phyloP scores from a whole-genome alignment of 2,797 vertebrate species.

The Enteromius paludinosus region DNA sequence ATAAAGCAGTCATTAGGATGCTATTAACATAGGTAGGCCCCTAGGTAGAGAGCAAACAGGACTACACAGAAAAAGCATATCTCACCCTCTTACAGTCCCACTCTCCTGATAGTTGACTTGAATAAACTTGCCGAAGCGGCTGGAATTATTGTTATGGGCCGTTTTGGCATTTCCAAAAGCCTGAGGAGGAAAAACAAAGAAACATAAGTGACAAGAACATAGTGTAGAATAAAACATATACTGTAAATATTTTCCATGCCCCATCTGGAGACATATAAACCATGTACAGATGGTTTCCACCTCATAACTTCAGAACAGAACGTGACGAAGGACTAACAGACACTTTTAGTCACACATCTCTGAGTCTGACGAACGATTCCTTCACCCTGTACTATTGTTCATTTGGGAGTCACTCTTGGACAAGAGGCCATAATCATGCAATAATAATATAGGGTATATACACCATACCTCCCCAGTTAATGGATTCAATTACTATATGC shows the following conservation, averaged over 20 bases:
- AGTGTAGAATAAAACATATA: neutral
- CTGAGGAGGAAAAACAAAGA: constrained; percentile 66
- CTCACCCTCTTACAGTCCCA: constrained; percentile 96
- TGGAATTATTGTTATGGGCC: constrained; percentile 98
- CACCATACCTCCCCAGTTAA: neutral
- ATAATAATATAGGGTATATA: neutral
- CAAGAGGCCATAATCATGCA: neutral
- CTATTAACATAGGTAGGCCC: neutral
- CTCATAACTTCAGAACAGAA: neutral
- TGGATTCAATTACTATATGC: neutral
- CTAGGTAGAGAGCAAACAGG: neutral
- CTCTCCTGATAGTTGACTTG: constrained; percentile 99
- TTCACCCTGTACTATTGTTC: neutral
- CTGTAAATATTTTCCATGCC: neutral
- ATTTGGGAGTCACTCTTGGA: neutral
- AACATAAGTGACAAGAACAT: constrained; percentile 17
- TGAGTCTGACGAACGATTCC: neutral
- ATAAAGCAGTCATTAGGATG: neutral
- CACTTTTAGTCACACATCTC: neutral
- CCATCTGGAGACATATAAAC: neutral
- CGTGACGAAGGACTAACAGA: neutral
- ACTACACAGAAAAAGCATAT: neutral
- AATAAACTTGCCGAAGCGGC: constrained; percentile 98
- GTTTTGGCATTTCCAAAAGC: constrained; percentile 96
- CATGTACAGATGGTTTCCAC: neutral